Conservation (phyloP, 92 coral and sea anemone species). For the Epizoanthus scotinus region DNA sequence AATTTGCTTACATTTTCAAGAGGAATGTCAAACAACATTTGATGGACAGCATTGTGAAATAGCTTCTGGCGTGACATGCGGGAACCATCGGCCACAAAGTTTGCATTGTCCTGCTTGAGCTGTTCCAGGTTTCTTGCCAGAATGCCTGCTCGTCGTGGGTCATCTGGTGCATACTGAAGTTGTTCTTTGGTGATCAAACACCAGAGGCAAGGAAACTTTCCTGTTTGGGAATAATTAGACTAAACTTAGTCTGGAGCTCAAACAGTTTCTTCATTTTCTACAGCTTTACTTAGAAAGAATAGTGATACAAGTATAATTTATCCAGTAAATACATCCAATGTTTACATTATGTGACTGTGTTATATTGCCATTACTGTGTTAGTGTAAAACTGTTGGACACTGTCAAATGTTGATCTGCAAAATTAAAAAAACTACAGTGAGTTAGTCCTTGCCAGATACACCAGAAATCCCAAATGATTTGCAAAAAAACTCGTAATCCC, state of each 20-base stretch:
- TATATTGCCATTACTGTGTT: no score
- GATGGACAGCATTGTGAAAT: conserved; percentile 7
- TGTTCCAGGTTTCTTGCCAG: conserved; percentile 2
- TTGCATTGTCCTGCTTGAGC: background rate
- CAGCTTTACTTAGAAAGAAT: no score
- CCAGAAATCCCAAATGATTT: conserved; percentile 25
- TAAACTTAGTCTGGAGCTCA: background rate
- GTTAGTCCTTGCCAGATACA: background rate
- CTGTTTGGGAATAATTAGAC: background rate
- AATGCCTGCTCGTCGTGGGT: background rate
- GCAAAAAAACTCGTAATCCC: background rate
- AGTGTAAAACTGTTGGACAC: no score
- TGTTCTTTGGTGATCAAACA: conserved; percentile 13
- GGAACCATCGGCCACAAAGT: conserved; percentile 15
- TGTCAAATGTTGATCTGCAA: no score
- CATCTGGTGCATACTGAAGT: conserved; percentile 13
- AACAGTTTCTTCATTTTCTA: no score
- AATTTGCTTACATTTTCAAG: conserved; percentile 1
- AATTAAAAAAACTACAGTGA: no score
- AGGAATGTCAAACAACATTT: conserved; percentile 15
- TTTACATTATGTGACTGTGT: no score
- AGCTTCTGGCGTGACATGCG: background rate
- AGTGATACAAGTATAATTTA: no score
- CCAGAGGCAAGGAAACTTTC: conserved; percentile 19
- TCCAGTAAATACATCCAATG: no score